phyloP scores from a whole-genome alignment of 2,888 invertebrate genomes.

The Drosophila imparisetae region DNA sequence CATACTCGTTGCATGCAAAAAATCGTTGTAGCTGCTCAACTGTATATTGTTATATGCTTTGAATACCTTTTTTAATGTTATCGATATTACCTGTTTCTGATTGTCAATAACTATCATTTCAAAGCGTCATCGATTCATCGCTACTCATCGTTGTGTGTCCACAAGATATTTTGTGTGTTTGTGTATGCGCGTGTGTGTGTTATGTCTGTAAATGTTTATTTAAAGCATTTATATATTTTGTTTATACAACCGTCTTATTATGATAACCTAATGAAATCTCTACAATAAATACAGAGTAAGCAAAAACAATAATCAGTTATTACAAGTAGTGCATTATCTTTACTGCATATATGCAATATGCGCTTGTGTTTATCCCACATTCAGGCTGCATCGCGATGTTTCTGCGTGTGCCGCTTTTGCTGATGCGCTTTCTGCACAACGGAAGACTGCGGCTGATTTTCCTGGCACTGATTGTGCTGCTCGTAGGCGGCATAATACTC shows the following conservation, averaged over 20 bases:
- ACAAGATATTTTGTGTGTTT: neutral
- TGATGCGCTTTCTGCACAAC: conserved; percentile 53
- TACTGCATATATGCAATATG: neutral
- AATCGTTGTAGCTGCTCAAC: neutral
- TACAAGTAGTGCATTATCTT: neutral
- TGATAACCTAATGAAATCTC: conserved; percentile 25
- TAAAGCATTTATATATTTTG: conserved; percentile 1
- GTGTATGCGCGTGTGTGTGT: neutral
- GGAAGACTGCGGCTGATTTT: conserved; percentile 75
- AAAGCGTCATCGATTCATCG: neutral
- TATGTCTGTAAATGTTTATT: neutral
- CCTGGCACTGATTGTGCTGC: conserved; percentile 54
- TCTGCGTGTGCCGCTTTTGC: conserved; percentile 49
- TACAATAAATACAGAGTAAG: conserved; percentile 28
- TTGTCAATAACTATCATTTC: neutral
- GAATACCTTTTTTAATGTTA: neutral
- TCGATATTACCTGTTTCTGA: neutral
- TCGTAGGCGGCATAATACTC: conserved; percentile 52
- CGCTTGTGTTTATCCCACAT: neutral
- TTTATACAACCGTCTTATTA: conserved; percentile 8
- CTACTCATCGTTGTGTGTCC: neutral
- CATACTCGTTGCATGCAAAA: neutral
- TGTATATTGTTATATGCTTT: neutral
- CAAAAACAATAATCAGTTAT: neutral
- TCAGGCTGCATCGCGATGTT: conserved; percentile 45